Evolutionary conservation across 2,113 vertebrate genomes (phyloP).

Genomic region (Notothenia coriiceps): DNA sequence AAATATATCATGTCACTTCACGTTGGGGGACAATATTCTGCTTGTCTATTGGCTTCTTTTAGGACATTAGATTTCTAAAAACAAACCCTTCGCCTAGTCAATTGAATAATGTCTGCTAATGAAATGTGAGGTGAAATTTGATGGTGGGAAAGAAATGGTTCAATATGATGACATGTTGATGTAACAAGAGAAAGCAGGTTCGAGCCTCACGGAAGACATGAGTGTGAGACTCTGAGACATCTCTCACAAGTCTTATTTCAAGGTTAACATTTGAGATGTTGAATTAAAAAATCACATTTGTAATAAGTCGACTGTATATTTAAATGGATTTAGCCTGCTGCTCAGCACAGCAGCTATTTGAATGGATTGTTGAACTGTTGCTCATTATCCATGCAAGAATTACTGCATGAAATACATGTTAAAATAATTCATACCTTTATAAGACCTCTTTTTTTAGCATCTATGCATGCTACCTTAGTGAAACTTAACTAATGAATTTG

Average conservation of each 20-base stretch:
- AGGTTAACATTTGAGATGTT: background rate
- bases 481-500: slow-evolving; percentile 36
- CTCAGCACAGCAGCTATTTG: background rate
- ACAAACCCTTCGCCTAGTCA: background rate
- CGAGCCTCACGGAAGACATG: background rate
- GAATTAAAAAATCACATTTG: background rate
- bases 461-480: slow-evolving; percentile 23
- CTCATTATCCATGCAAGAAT: background rate
- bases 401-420: background rate
- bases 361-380: slow-evolving; percentile 3
- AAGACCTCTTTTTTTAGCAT: background rate
- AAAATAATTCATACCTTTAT: too few species aligned
- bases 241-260: background rate
- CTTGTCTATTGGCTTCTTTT: background rate
- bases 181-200: background rate
- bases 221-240: background rate
- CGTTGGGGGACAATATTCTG: background rate
- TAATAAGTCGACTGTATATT: background rate
- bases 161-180: background rate
- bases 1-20: slow-evolving; percentile 1
- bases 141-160: background rate
- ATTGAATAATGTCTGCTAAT: background rate
- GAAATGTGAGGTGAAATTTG: background rate
- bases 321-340: background rate
- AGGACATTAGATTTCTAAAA: background rate